Conservation (phyloP, 2,888 invertebrate species). For the Lycophotia porphyrea region DNA sequence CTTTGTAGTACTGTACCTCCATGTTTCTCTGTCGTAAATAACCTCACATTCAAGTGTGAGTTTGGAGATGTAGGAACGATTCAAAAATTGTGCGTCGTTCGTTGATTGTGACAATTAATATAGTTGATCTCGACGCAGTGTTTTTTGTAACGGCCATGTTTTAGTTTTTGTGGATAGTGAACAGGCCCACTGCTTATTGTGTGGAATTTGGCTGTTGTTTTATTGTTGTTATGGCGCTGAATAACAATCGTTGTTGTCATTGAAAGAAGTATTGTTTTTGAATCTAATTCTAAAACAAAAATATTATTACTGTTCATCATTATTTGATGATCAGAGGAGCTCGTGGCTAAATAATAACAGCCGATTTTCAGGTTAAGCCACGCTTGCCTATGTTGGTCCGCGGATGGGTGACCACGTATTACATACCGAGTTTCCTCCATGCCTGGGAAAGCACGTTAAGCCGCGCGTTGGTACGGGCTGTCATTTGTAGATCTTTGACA, state of each 20-base stretch:
- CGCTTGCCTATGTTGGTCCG: no score
- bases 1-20: neutral
- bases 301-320: neutral
- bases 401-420: no score
- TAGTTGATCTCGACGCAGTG: slow-evolving; percentile 57
- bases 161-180: slow-evolving; percentile 46
- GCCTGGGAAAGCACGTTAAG: no score
- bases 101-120: slow-evolving; percentile 68
- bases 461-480: no score
- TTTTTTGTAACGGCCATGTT: slow-evolving; percentile 56
- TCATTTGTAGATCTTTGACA: no score
- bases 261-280: neutral
- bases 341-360: no score
- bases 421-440: no score
- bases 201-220: slow-evolving; percentile 18
- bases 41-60: slow-evolving; percentile 22
- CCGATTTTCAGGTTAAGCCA: no score
- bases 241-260: neutral
- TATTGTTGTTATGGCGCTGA: neutral
- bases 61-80: slow-evolving; percentile 35
- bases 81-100: slow-evolving; percentile 46
- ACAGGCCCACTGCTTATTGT: slow-evolving; percentile 38
- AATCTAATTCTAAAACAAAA: neutral
- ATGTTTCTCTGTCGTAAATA: slow-evolving; percentile 19
- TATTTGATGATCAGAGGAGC: neutral